Conservation (phyloP, 2,113 vertebrate genomes). For the Rhizomys pruinosus region DNA sequence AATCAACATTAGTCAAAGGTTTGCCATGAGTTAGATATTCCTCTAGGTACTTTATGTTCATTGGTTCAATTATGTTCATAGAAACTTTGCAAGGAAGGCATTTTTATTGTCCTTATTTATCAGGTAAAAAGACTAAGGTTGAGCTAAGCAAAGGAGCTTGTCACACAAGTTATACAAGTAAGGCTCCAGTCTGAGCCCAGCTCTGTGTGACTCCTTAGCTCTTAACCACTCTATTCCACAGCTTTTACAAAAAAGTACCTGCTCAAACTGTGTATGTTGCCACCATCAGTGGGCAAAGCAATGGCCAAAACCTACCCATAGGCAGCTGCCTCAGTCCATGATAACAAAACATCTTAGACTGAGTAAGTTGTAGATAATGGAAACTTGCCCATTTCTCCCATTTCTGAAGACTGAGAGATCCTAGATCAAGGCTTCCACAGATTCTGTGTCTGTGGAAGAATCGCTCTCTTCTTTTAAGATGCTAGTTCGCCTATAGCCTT, state of each 20-base stretch:
- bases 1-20: neutral
- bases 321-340: neutral
- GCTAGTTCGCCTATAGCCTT: neutral
- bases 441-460: neutral
- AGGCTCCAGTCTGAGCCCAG: neutral
- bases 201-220: neutral
- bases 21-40: neutral
- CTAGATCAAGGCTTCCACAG: neutral
- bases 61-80: neutral
- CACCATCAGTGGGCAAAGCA: neutral
- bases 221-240: neutral
- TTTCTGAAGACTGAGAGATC: neutral
- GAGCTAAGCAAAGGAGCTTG: neutral
- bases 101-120: constrained; percentile 1
- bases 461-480: neutral
- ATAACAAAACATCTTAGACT: neutral
- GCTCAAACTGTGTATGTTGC: neutral
- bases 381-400: neutral
- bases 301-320: neutral
- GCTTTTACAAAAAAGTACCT: neutral
- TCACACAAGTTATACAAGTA: neutral
- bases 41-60: neutral
- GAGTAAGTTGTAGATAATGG: neutral
- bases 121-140: neutral
- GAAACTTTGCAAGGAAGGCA: neutral